Base-by-base conservation (phyloP, 2,797 vertebrate genomes). In the Malacoraja senta region DNA sequence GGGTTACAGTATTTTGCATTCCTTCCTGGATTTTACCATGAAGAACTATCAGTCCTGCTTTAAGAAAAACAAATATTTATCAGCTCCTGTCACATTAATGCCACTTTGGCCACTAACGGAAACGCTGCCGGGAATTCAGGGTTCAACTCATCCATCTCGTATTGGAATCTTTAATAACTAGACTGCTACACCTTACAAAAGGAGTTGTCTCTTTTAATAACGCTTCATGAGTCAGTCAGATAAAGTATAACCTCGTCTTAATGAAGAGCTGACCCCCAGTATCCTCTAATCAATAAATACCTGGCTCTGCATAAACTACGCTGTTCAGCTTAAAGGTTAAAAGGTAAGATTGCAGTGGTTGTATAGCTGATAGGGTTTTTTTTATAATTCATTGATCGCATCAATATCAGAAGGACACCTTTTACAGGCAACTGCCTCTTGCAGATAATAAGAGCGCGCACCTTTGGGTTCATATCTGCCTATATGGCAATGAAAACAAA, bases 261-360 rank as follows among this genome's bases (percentile, higher is more conserved):
- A 58, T 76, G 32, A 92, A 92, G 90, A 38, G 26, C 44, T 92
- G 90, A 76, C 90, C 38, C 90, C 19, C 38, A 76, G 65, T n/a
- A 53, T 19, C 71, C 90, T 74, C 38, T 76, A 76, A 92, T 92
- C 90, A 76, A 92, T 92, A 92, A 53, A 72, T 92, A 53, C 90
- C 65, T 92, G 90, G 38, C 72, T n/a, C 90, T 92, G 90, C 90
- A 72, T 92, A 76, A 92, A 53, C 38, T 92, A 92, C 71, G 53
- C n/a, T 92, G 90, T n/a, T 92, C 24, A 92, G 38, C 35, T 92
- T 92, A 92, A 92, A 92, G 71, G 65, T 71, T 68, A 32, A 44
- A 35, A 71, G 10, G 3, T 38, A 91, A 91, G 90, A 68, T 91
- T 74, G 90, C 71, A 72, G 65, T 92, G 26, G 88, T 35, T 15